Evolutionary conservation across 1,140 invertebrate genomes (phyloP).

Genomic region (Lethocerus indicus): DNA sequence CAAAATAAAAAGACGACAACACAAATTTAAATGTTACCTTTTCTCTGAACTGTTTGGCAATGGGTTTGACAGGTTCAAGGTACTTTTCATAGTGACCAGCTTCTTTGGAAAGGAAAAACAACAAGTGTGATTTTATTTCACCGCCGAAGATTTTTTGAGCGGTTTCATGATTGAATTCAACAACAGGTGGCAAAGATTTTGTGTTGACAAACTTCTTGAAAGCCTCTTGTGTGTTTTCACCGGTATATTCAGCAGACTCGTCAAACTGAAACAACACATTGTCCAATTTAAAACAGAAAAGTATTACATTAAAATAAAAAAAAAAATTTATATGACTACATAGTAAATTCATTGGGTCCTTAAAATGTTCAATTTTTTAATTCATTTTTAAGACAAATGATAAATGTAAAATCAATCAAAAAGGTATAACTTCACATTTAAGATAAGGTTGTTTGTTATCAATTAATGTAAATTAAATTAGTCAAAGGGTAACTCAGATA

Average conservation of each 20-base stretch:
- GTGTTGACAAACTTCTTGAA: constrained; percentile 71
- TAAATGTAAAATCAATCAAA: constrained; percentile 1
- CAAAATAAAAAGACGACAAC: background rate
- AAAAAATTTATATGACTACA: background rate
- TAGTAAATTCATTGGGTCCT: constrained; percentile 3
- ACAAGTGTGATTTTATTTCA: constrained; percentile 88
- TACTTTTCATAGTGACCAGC: constrained; percentile 65
- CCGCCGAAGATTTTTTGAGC: constrained; percentile 97
- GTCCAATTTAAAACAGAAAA: constrained; percentile 80
- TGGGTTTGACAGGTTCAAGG: constrained; percentile 51
- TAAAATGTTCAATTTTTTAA: background rate
- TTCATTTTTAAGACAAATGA: background rate
- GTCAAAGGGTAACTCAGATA: no score
- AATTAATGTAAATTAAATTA: no score
- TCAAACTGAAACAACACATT: no score
- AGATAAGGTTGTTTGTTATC: no score
- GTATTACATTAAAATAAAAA: constrained; percentile 11
- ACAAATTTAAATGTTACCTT: constrained; percentile 38
- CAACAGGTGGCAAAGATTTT: constrained; percentile 79
- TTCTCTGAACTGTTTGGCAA: constrained; percentile 79
- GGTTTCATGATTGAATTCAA: constrained; percentile 96
- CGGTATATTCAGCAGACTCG: constrained; percentile 60
- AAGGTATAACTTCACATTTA: background rate
- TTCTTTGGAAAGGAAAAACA: constrained; percentile 87
- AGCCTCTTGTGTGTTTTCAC: constrained; percentile 25